Conservation (phyloP, 2,797 vertebrate genomes). For the Gephyroberyx darwinii region DNA sequence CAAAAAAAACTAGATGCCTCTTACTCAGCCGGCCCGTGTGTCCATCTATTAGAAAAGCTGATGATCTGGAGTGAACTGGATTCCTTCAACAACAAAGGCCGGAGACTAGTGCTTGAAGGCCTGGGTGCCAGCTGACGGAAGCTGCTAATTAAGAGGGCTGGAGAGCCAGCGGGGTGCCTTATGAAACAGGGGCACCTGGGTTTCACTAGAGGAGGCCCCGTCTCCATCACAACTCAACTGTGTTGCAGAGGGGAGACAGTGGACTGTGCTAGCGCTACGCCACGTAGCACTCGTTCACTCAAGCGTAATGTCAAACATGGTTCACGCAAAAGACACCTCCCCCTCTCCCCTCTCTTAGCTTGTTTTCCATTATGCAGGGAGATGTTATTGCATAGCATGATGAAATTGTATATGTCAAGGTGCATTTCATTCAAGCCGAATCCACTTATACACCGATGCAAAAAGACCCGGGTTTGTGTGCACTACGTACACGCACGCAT, state of each 20-base stretch:
- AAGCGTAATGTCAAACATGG: conserved; percentile 43
- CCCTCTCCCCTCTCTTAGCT: conserved; percentile 29
- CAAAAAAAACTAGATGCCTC: conserved; percentile 33
- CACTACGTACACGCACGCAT: not conserved
- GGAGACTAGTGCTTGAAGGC: conserved; percentile 61
- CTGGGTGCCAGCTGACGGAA: conserved; percentile 76
- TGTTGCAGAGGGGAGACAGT: conserved; percentile 42
- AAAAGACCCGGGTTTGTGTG: conserved; percentile 23
- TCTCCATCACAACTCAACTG: conserved; percentile 70
- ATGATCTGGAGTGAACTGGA: conserved; percentile 58
- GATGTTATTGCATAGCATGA: conserved; percentile 65
- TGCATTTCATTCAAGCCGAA: conserved; percentile 57
- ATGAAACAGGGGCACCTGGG: conserved; percentile 79
- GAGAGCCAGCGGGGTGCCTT: conserved; percentile 69
- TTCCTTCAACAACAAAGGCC: conserved; percentile 57
- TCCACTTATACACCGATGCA: conserved; percentile 1
- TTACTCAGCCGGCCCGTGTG: conserved; percentile 22
- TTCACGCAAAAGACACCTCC: conserved; percentile 29
- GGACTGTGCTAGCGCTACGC: conserved; percentile 32
- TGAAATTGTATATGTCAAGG: conserved; percentile 63
- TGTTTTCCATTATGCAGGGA: conserved; percentile 60
- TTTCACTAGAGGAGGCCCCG: conserved; percentile 72
- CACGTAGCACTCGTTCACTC: conserved; percentile 51
- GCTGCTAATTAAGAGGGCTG: conserved; percentile 76
- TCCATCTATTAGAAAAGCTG: conserved; percentile 54